Conservation (phyloP, 2,113 vertebrate species). For the Struthio camelus region DNA sequence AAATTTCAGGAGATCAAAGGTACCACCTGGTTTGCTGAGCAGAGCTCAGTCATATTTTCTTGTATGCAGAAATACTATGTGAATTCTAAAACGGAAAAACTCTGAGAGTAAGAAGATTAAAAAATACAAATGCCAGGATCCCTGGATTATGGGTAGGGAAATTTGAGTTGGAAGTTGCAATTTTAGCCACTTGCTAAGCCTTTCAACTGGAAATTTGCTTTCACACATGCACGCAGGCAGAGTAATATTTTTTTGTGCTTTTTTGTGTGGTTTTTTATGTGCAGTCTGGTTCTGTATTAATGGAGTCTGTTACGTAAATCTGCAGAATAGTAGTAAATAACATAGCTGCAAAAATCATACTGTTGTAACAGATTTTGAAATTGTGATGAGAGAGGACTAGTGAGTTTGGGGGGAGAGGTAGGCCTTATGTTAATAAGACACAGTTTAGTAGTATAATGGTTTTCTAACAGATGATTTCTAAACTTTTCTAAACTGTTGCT, state of each 20-base stretch:
- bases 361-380: neutral
- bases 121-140: neutral
- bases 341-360: too few species aligned
- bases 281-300: neutral
- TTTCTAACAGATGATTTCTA: neutral
- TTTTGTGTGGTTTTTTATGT: neutral
- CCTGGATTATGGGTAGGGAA: neutral
- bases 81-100: neutral
- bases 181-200: neutral
- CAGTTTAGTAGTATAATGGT: neutral
- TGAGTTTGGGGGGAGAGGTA: neutral
- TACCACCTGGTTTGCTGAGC: neutral
- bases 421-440: neutral
- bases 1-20: neutral
- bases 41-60: neutral
- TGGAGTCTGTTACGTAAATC: neutral
- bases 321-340: neutral
- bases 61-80: neutral
- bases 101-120: neutral
- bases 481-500: neutral
- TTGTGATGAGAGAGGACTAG: neutral
- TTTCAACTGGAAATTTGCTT: neutral
- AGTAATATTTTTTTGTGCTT: too few species aligned
- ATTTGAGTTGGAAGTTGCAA: neutral
- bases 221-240: neutral